Conservation (phyloP, 2,888 invertebrate species). For the Cyaniris semiargus region DNA sequence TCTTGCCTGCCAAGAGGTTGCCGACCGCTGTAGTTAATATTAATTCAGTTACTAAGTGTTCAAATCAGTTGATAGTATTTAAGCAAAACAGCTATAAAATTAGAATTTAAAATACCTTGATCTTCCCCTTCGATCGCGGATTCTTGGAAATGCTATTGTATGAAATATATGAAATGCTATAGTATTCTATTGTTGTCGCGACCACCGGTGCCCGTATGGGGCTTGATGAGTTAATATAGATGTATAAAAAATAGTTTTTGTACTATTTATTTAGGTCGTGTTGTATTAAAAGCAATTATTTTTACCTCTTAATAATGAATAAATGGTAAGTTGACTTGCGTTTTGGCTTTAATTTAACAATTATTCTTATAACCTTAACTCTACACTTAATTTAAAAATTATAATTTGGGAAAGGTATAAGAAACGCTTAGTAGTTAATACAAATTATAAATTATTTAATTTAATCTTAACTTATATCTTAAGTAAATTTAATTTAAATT, state of each 20-base stretch:
- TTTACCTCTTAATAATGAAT: not conserved
- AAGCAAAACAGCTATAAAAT: not conserved
- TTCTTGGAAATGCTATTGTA: no score
- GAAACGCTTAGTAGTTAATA: not conserved
- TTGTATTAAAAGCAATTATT: not conserved
- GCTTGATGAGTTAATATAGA: no score
- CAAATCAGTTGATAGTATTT: not conserved
- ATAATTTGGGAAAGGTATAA: not conserved
- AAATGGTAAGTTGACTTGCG: not conserved
- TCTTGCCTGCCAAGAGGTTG: no score
- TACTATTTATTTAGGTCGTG: not conserved
- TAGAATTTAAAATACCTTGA: no score
- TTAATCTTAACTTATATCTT: conserved; percentile 11
- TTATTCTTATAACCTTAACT: no score
- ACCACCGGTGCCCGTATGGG: no score
- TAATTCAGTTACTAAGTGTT: no score
- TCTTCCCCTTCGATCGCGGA: no score
- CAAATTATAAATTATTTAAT: conserved; percentile 23
- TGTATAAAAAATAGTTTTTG: not conserved
- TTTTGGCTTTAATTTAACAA: not conserved
- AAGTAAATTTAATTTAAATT: not conserved
- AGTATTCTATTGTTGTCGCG: no score
- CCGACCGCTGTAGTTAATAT: no score
- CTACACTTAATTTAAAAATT: not conserved
- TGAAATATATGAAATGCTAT: no score